Base-by-base conservation (phyloP, 2,888 invertebrate species). In the Tetranychus truncatus region DNA sequence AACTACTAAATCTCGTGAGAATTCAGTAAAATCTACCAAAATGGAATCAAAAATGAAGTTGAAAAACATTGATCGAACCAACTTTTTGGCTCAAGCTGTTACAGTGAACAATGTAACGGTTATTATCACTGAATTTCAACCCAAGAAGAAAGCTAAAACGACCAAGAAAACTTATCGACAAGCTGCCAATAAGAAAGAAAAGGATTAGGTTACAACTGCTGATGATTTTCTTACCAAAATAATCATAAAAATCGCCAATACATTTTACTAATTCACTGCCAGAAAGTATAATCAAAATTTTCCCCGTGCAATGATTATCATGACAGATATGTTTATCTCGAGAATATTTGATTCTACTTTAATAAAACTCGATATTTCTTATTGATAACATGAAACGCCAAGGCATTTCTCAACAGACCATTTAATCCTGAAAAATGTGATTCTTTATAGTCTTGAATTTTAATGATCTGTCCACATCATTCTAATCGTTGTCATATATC, bases 81-180 rank as follows among this genome's bases (percentile, higher is more conserved):
- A 91, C 55, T 95, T 92, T 45, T 91, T 92, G 83, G 92, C 92
- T 76, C 89, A 94, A 84, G 92, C 94, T 85, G 93, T 95, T 80
- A 96, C 96, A 73, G 95, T 95, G 65, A 95, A 95, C 83, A 94
- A 93, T 81, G 93, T 96, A 77, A 96, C 96, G 73, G 95, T 96
- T 77, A 90, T 94, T 79, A 95, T 96, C 82, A 96, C 96, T 76
- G 96, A 96, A 85, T 95, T 82, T 78, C 82, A 83, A 77, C 82
- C 83, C 4, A 83, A 83, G 76, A 77, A 72, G 45, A 21, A n/a
- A 21, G 5, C 67, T 18, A 24, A 11, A 6, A 18, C 67, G 9
- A n/a, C 20, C 67, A 67, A 67, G 20, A 67, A 67, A 67, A 11
- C 24, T 21, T 9, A 67, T 11, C 20, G 67, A 18, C 20, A 67